These are phyloP conservation scores for Heliconius congener DNA, from an alignment of 1,140 invertebrate species.

Conservation along the genomic window DNA sequence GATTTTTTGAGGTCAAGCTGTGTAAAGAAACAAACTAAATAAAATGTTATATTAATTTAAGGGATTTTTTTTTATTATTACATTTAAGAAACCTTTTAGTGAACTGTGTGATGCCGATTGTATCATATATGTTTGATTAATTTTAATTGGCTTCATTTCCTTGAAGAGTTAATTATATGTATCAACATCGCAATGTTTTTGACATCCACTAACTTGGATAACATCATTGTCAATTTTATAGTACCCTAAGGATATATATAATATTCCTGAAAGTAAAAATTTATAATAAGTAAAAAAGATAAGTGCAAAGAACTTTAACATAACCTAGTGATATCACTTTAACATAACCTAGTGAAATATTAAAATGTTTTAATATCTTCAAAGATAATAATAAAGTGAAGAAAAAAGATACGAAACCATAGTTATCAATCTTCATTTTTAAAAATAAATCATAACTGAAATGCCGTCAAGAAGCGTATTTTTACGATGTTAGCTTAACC, in stretches of 20 bases:
- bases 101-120: too few relatives aligned
- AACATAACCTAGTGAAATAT: not conserved
- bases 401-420: constrained; percentile 8
- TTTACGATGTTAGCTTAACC: constrained; percentile 43
- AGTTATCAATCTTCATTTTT: constrained; percentile 56
- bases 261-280: not conserved
- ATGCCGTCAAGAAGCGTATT: constrained; percentile 39
- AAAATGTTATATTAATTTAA: not conserved
- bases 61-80: not conserved
- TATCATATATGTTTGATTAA: too few relatives aligned
- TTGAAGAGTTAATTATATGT: too few relatives aligned
- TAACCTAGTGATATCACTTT: not conserved
- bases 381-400: not conserved
- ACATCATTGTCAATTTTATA: not conserved
- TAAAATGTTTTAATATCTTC: not conserved
- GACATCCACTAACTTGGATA: not conserved
- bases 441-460: constrained; percentile 55
- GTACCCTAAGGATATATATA: not conserved
- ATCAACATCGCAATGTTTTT: not conserved
- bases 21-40: not conserved
- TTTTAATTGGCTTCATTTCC: too few relatives aligned
- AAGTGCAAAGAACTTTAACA: not conserved
- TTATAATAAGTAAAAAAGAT: not conserved
- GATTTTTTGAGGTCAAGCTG: not conserved
- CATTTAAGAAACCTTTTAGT: not conserved